phyloP scores from a whole-genome alignment of 2,797 vertebrate species.

The Sebastes kiyomatsui region DNA sequence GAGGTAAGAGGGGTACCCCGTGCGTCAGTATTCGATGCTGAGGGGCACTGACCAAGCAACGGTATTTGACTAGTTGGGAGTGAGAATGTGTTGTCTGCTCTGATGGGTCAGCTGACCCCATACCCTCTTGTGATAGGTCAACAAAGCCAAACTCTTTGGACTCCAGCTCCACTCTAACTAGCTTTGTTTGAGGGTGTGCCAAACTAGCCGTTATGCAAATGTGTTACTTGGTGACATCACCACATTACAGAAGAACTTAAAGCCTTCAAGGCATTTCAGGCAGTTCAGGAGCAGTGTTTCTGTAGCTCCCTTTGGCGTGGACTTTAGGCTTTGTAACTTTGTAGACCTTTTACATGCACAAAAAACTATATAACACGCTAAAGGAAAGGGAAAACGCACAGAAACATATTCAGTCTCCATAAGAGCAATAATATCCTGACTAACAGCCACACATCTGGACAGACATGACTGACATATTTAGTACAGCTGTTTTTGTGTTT shows the following conservation, averaged over 20 bases:
- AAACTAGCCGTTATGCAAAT: neutral
- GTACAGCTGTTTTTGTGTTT: constrained; percentile 28
- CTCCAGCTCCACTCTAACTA: neutral
- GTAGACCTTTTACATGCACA: no score
- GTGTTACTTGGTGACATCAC: neutral
- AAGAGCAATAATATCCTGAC: constrained; percentile 11
- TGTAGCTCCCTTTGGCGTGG: neutral
- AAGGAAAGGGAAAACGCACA: neutral
- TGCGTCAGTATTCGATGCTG: no score
- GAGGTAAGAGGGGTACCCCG: no score
- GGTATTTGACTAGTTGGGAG: neutral
- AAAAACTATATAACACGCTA: neutral
- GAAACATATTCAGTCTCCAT: constrained; percentile 11
- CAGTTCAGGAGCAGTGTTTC: neutral
- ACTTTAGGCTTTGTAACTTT: no score
- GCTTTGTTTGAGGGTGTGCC: neutral
- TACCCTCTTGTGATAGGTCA: neutral
- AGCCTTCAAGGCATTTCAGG: neutral
- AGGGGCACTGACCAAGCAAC: no score
- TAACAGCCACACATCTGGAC: constrained; percentile 14
- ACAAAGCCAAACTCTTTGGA: neutral
- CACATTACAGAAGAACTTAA: neutral
- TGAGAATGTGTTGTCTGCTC: neutral
- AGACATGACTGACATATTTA: constrained; percentile 19
- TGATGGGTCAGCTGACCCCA: neutral